phyloP scores from a whole-genome alignment of 2,797 vertebrate genomes.

The Bradypodion ventrale region DNA sequence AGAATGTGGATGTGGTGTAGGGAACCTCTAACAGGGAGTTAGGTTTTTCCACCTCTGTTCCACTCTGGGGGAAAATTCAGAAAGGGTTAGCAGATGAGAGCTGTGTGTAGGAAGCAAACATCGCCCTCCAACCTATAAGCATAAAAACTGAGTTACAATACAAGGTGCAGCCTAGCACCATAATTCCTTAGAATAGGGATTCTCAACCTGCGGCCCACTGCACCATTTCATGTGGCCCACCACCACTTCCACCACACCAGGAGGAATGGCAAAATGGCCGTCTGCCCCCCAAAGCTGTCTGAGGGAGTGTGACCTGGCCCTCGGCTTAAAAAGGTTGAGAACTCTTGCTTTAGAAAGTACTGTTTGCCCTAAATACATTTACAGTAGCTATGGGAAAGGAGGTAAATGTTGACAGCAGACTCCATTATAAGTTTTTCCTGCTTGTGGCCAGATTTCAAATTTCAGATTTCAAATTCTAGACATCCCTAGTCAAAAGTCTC shows the following conservation, averaged over 20 bases:
- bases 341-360: not conserved
- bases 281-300: no score
- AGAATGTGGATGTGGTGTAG: no score
- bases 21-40: not conserved
- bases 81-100: not conserved
- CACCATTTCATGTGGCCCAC: no score
- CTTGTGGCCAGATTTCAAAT: not conserved
- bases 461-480: constrained; percentile 8
- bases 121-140: not conserved
- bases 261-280: no score
- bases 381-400: not conserved
- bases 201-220: no score
- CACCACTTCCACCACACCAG: no score
- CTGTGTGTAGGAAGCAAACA: not conserved
- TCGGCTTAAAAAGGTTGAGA: no score
- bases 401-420: no score
- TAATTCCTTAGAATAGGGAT: not conserved
- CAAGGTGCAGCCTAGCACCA: not conserved
- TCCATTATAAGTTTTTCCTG: not conserved
- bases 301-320: no score
- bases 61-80: no score
- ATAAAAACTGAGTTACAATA: not conserved
- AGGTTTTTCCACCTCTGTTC: not conserved
- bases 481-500: not conserved
- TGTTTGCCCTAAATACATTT: not conserved